Conservation (phyloP, 2,888 invertebrate genomes). For the Epinotia bilunana region DNA sequence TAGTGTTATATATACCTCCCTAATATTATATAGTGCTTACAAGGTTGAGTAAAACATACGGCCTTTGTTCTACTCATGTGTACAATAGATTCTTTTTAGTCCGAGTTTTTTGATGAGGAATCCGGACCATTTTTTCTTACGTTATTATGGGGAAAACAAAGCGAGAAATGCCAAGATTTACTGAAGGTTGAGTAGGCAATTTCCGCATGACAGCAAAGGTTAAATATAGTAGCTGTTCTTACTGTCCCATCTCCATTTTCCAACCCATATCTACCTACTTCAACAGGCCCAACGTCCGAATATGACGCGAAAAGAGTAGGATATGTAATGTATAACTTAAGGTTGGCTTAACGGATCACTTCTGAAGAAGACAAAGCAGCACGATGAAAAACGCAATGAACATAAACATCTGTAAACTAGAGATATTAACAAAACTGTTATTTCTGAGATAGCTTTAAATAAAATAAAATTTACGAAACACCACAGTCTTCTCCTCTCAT, state of each 20-base stretch:
- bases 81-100: not conserved
- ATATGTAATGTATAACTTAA: not conserved
- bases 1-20: conserved; percentile 12
- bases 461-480: not conserved
- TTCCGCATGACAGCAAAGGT: conserved; percentile 8
- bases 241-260: conserved; percentile 8
- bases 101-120: conserved; percentile 3
- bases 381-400: too few relatives aligned
- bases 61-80: conserved; percentile 14
- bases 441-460: not conserved
- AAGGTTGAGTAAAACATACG: conserved; percentile 7
- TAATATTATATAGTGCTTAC: conserved; percentile 17
- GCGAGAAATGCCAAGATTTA: not conserved
- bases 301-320: not conserved
- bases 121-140: not conserved
- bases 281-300: not conserved
- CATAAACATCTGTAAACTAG: too few relatives aligned
- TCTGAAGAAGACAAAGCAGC: not conserved
- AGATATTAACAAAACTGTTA: not conserved
- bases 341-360: not conserved
- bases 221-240: conserved; percentile 14
- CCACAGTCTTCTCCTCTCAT: not conserved
- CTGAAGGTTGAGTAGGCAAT: not conserved
- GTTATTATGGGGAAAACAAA: not conserved
- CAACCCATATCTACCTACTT: not conserved